Evolutionary conservation across 2,888 invertebrate genomes (phyloP).

Genomic region (Pollenia labialis): DNA sequence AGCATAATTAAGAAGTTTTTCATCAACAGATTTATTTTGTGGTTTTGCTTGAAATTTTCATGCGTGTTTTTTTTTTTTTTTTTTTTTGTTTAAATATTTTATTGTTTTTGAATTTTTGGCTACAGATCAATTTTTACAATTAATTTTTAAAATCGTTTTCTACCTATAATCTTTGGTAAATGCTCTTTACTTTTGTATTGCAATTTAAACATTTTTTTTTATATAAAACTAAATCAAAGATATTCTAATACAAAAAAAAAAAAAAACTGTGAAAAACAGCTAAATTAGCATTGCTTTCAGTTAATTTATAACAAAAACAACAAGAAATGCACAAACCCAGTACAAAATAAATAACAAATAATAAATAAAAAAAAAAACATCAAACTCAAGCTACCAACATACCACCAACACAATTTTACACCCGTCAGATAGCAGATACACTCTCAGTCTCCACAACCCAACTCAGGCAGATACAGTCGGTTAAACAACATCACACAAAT

Average conservation of each 20-base stretch:
- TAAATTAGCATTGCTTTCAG: slow-evolving; percentile 20
- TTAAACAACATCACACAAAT: slow-evolving; percentile 49
- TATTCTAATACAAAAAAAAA: too few relatives aligned
- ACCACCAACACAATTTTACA: slow-evolving; percentile 63
- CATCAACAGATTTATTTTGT: too few relatives aligned
- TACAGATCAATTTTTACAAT: too few relatives aligned
- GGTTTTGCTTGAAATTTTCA: too few relatives aligned
- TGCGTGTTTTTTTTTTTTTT: too few relatives aligned
- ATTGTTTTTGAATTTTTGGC: too few relatives aligned
- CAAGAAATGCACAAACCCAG: slow-evolving; percentile 16
- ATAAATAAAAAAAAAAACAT: background rate
- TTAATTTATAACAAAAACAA: slow-evolving; percentile 31
- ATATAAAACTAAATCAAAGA: background rate
- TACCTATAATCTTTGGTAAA: too few relatives aligned
- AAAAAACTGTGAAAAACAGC: background rate
- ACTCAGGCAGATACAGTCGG: slow-evolving; percentile 34
- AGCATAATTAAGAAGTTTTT: too few relatives aligned
- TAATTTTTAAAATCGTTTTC: too few relatives aligned
- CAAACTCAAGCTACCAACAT: slow-evolving; percentile 30
- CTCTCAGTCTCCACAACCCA: slow-evolving; percentile 32
- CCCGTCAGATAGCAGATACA: slow-evolving; percentile 20
- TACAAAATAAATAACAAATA: background rate
- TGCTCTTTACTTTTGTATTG: too few relatives aligned
- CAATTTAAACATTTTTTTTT: background rate
- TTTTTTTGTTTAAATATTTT: too few relatives aligned